Conservation (phyloP, 2,113 vertebrate species). For the Triplophysa dalaica region DNA sequence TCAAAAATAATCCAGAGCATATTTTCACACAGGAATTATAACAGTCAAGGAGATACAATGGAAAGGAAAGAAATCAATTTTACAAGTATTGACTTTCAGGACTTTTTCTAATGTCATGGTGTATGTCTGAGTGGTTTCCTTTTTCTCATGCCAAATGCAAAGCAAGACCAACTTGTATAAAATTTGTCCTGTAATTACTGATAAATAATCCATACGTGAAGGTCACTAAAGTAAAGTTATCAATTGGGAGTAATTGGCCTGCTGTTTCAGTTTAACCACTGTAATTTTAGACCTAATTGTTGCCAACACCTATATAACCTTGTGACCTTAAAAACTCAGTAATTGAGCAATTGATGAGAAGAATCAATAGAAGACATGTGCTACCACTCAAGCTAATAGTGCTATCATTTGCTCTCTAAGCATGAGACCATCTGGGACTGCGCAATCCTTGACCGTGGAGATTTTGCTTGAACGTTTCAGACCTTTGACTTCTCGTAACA, state of each 20-base stretch:
- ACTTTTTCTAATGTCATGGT: background rate
- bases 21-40: constrained; percentile 1
- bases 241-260: constrained; percentile 58
- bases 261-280: constrained; percentile 57
- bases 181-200: constrained; percentile 44
- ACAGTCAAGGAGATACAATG: constrained; percentile 2
- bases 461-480: constrained; percentile 32
- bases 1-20: constrained; percentile 33
- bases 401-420: constrained; percentile 42
- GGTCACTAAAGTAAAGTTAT: constrained; percentile 47
- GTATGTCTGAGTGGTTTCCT: background rate
- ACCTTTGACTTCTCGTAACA: constrained; percentile 40
- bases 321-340: constrained; percentile 50
- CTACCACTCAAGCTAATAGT: constrained; percentile 54
- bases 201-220: constrained; percentile 51
- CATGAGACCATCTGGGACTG: constrained; percentile 52
- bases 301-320: constrained; percentile 53
- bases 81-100: constrained; percentile 13
- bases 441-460: constrained; percentile 45
- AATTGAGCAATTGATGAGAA: constrained; percentile 55
- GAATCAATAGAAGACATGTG: constrained; percentile 61
- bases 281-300: constrained; percentile 58
- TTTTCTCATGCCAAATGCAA: constrained; percentile 20
- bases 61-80: background rate
- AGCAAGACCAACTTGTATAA: constrained; percentile 12